Evolutionary conservation across 2,113 vertebrate genomes (phyloP), one percentile per base, ranked within the genome.

Genomic region (Marmota flaviventris): DNA sequence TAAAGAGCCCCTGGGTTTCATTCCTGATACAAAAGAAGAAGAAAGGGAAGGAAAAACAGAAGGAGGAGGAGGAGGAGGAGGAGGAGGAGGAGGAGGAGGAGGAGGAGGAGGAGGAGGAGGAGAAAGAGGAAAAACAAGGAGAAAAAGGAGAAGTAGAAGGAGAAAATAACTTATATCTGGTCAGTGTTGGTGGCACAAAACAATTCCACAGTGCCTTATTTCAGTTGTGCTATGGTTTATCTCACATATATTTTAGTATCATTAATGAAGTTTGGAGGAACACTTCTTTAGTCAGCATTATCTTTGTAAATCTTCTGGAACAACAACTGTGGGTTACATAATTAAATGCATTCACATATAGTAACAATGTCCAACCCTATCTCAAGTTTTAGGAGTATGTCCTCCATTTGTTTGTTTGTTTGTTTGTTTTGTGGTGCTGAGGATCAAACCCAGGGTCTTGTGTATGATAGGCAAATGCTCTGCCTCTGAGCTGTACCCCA

Each of bases 241-340:
- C 67, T 86, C 32, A 56, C 18, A 53, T 27, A 34, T 48, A 53
- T 51, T 88, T 91, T 72, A 73, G 32, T 37, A 67, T 25, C 37
- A 88, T 51, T 73, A 29, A 34, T 79, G 34, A 82, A 25, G 48
- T 70, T 81, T 82, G 22, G 10, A 20, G 39, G 70, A 48, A 93
- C 45, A 5, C 81, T 75, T 81, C 39, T 72, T 51, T n/a, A 67
- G n/a, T 32, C 51, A 58, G 45, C 11, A 51, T 48, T n/a, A 34
- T 42, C 70, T 93, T 79, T 22, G 25, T 24, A 91, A 86, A 75
- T 82, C 76, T 82, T 83, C 61, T 82, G 58, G 16, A 87, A 87
- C 39, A 39, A 86, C 75, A 75, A 53, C 16, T 82, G 9, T 48
- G 14, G 25, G 20, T 81, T 32, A 61, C 18, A 39, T 51, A 58